Evolutionary conservation across 2,113 vertebrate genomes (phyloP).

Genomic region (Marmota monax): DNA sequence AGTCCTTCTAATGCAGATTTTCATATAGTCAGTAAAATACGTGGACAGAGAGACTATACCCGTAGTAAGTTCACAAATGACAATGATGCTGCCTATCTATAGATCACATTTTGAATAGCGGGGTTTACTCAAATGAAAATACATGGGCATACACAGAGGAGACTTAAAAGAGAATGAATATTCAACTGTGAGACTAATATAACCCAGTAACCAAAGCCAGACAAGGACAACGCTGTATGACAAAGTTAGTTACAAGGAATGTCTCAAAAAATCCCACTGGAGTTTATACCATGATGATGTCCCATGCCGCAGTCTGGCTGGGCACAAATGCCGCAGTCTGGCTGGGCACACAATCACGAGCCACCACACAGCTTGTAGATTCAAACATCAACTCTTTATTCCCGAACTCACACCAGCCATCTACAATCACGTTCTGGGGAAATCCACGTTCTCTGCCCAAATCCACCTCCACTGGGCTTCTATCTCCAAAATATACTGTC

Average conservation of each 20-base stretch:
- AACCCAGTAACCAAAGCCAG: background rate
- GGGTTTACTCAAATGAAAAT: background rate
- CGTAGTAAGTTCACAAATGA: background rate
- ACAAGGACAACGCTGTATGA: background rate
- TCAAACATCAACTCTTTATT: too few relatives aligned
- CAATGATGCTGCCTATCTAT: background rate
- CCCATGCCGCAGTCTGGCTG: too few relatives aligned
- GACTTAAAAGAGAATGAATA: background rate
- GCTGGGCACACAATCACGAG: too few relatives aligned
- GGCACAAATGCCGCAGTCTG: too few relatives aligned
- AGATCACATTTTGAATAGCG: background rate
- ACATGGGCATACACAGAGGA: background rate
- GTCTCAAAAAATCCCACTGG: background rate
- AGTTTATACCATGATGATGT: background rate
- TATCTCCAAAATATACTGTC: too few relatives aligned
- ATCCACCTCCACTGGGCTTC: too few relatives aligned
- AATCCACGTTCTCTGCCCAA: too few relatives aligned
- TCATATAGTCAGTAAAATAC: background rate
- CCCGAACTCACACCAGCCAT: too few relatives aligned
- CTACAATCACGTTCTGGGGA: too few relatives aligned
- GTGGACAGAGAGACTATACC: background rate
- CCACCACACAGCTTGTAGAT: too few relatives aligned
- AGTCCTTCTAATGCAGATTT: constrained; percentile 12
- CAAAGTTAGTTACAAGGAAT: background rate
- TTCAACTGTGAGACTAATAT: background rate